Percentiles rank a stretch among this genome's conserved stretches.
Evolutionary conservation across 2,113 vertebrate genomes (phyloP).

Genomic region (Oxyura jamaicensis): DNA sequence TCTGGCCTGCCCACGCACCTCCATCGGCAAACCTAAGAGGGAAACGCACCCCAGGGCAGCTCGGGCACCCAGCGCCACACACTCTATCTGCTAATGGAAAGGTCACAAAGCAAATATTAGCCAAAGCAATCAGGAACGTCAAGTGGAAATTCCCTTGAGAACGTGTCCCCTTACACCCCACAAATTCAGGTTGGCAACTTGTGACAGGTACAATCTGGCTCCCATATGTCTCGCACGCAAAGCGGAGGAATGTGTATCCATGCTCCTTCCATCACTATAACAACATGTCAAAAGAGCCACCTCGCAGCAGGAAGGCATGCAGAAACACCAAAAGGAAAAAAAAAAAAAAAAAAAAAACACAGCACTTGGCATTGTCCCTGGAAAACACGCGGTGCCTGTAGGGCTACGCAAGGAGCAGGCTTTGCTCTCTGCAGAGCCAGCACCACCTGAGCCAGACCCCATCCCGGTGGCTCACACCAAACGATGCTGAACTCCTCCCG

Average conservation of each 20-base stretch:
- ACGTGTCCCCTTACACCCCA: constrained; percentile 70
- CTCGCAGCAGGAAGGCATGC: constrained; percentile 61
- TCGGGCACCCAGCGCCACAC: fast-evolving
- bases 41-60: neutral
- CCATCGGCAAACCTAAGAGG: neutral
- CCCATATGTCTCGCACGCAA: constrained; percentile 60
- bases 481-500: neutral
- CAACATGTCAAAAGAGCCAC: constrained; percentile 71
- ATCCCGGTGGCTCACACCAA: neutral
- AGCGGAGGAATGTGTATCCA: constrained; percentile 63
- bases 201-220: constrained; percentile 81
- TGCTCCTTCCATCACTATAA: constrained; percentile 72
- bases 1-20: neutral
- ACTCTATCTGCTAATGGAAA: constrained; percentile 19
- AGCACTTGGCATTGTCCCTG: constrained; percentile 24
- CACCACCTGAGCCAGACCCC: neutral
- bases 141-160: constrained; percentile 71
- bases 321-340: constrained; percentile 29
- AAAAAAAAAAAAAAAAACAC: neutral
- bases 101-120: constrained; percentile 75
- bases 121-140: constrained; percentile 67
- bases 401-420: fast-evolving
- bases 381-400: neutral
- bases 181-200: constrained; percentile 78
- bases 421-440: neutral